phyloP scores from a whole-genome alignment of 1,140 invertebrate genomes.

The Drosophila cardini region DNA sequence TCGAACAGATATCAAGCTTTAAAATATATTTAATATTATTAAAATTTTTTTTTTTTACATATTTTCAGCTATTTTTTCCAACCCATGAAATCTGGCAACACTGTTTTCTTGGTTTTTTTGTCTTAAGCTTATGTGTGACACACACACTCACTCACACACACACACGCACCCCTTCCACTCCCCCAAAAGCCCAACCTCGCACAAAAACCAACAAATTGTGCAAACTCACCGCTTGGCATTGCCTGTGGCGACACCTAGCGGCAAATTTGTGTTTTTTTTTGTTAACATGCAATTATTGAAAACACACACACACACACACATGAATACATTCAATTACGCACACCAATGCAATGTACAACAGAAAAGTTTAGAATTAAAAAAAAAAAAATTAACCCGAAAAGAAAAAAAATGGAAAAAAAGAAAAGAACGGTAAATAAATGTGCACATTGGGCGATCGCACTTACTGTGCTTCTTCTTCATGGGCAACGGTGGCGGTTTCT shows the following conservation, averaged over 20 bases:
- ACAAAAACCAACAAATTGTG: background rate
- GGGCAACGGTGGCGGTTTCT: conserved; percentile 93
- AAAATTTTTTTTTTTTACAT: too few species aligned
- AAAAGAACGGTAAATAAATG: conserved; percentile 61
- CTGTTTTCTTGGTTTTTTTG: too few species aligned
- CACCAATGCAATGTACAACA: conserved; percentile 23
- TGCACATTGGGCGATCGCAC: conserved; percentile 84
- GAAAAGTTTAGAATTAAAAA: conserved; percentile 8
- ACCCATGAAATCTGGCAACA: too few species aligned
- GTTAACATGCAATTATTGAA: conserved; percentile 23
- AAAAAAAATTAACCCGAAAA: conserved; percentile 43
- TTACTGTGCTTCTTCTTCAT: conserved; percentile 97
- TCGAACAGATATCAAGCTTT: too few species aligned
- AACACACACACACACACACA: conserved; percentile 19
- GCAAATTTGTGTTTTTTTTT: conserved; percentile 12
- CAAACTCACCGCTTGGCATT: conserved; percentile 62
- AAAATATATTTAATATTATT: too few species aligned
- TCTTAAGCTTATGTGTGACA: background rate
- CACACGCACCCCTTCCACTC: conserved; percentile 1
- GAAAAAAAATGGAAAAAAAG: conserved; percentile 49
- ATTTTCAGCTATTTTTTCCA: too few species aligned
- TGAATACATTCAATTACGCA: conserved; percentile 10
- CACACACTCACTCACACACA: conserved; percentile 22
- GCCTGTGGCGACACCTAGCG: conserved; percentile 53
- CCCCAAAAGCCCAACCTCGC: background rate